These are phyloP conservation scores for Hemiscyllium ocellatum DNA, from an alignment of 2,113 vertebrate genomes.

Conservation along the genomic window DNA sequence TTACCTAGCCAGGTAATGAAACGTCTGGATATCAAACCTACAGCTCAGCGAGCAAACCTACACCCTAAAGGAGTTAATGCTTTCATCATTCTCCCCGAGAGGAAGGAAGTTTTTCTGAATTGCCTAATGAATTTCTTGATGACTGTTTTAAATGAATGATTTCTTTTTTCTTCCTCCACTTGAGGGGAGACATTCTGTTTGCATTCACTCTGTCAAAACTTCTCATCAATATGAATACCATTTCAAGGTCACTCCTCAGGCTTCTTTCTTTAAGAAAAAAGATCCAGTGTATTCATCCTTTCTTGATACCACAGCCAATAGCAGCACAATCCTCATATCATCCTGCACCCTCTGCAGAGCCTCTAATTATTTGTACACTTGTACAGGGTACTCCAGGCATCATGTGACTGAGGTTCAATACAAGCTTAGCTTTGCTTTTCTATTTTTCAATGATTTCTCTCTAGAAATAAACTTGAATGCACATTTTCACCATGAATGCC, in stretches of 20 bases:
- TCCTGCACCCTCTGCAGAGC: background rate
- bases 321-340: background rate
- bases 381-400: background rate
- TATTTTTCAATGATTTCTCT: background rate
- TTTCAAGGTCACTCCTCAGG: background rate
- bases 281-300: background rate
- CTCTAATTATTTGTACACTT: background rate
- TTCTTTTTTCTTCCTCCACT: no score
- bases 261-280: background rate
- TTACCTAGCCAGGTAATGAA: no score
- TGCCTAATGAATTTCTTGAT: no score
- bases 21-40: no score
- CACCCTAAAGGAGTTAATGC: no score
- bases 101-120: no score
- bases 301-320: background rate
- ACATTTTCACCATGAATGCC: background rate
- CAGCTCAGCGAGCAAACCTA: no score
- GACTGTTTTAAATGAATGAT: no score
- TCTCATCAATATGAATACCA: background rate
- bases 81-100: no score
- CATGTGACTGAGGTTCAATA: background rate
- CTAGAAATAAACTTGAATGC: background rate
- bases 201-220: background rate
- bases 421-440: background rate
- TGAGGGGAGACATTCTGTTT: no score